phyloP scores from a whole-genome alignment of 2,113 vertebrate species.

The Saccopteryx bilineata region DNA sequence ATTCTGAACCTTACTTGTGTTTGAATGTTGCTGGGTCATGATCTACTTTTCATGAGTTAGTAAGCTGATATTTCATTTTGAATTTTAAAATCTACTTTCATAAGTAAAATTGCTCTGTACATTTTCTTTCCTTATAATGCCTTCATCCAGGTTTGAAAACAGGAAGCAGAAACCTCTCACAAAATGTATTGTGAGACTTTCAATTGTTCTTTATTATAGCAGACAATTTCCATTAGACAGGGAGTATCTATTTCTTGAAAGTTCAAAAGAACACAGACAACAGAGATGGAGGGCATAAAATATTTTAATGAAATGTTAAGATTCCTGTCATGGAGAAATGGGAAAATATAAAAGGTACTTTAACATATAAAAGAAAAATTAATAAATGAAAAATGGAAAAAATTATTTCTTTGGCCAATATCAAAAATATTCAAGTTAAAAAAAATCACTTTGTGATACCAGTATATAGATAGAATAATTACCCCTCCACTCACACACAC shows the following conservation, averaged over 20 bases:
- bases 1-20: background rate
- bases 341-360: background rate
- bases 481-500: too few relatives aligned
- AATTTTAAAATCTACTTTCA: background rate
- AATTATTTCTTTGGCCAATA: background rate
- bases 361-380: background rate
- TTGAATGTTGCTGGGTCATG: too few relatives aligned
- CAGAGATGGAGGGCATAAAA: background rate
- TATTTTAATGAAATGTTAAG: background rate
- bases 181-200: background rate
- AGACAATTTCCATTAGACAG: background rate
- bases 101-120: background rate
- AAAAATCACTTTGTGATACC: background rate
- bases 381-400: background rate
- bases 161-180: too few relatives aligned
- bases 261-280: background rate
- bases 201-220: background rate
- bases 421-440: background rate
- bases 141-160: background rate
- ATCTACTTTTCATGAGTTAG: background rate
- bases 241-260: background rate
- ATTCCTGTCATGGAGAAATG: background rate
- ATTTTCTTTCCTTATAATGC: background rate
- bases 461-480: background rate
- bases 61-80: background rate